Percentiles rank a stretch among this genome's conserved stretches.
phyloP scores from a whole-genome alignment of 1,140 invertebrate genomes.

The Heliconius himera region DNA sequence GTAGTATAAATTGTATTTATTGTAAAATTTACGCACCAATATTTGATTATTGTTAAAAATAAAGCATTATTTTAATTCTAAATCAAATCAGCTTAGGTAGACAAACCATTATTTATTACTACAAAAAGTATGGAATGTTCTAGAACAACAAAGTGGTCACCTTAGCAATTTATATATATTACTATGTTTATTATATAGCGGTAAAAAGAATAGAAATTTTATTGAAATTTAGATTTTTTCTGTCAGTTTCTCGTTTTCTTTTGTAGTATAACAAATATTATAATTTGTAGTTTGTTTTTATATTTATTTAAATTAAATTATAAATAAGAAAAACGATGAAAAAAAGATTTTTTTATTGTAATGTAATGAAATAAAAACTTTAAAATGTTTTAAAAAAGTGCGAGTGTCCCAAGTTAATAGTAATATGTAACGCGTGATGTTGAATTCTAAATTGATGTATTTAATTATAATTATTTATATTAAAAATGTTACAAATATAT shows the following conservation, averaged over 20 bases:
- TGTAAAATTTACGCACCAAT: too few species aligned
- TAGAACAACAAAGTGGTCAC: too few species aligned
- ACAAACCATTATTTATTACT: too few species aligned
- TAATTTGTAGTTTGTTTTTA: not conserved
- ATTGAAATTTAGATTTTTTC: too few species aligned
- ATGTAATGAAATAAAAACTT: not conserved
- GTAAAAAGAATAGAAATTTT: not conserved
- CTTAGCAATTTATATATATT: too few species aligned
- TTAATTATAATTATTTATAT: not conserved
- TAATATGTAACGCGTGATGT: constrained; percentile 19
- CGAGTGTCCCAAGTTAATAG: constrained; percentile 17
- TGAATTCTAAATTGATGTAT: constrained; percentile 17
- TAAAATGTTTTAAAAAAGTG: not conserved
- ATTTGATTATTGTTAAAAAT: too few species aligned
- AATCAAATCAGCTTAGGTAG: too few species aligned
- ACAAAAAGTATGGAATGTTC: too few species aligned
- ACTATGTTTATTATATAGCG: not conserved
- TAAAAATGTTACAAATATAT: not conserved
- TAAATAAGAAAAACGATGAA: not conserved
- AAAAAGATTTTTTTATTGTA: not conserved
- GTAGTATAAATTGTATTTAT: too few species aligned
- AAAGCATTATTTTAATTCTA: too few species aligned
- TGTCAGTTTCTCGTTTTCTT: too few species aligned
- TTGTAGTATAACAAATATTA: not conserved
- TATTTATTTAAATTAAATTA: not conserved